Evolutionary conservation across 2,113 vertebrate genomes (phyloP).

Genomic region (Oenanthe oenanthe): DNA sequence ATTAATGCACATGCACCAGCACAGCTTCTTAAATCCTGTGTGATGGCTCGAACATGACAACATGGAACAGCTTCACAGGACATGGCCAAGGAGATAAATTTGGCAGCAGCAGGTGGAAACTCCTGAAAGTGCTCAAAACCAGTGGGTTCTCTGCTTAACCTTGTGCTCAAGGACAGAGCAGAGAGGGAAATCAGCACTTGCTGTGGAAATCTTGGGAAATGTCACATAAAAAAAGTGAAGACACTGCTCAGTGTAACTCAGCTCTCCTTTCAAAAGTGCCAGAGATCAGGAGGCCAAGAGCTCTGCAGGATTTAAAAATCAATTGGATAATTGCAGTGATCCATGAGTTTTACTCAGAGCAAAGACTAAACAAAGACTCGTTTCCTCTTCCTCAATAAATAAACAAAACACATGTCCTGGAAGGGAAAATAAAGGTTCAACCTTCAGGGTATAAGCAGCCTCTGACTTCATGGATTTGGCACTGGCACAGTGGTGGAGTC

Average conservation of each 20-base stretch:
- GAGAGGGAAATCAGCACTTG: not conserved
- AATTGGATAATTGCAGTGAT: conserved; percentile 18
- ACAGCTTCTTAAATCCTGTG: not conserved
- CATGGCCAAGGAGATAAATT: not conserved
- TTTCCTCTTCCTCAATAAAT: not conserved
- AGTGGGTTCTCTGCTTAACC: not conserved
- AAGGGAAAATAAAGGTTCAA: not conserved
- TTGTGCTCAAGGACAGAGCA: not conserved
- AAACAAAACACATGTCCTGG: not conserved
- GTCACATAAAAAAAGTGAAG: not conserved
- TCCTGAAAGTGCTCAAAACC: not conserved
- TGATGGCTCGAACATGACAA: not conserved
- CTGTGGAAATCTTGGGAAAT: not conserved
- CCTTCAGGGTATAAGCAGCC: not conserved
- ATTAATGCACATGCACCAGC: not conserved
- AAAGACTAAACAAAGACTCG: conserved; percentile 20
- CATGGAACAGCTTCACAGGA: not conserved
- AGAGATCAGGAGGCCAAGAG: not conserved
- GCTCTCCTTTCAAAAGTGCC: not conserved
- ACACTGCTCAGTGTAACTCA: not conserved
- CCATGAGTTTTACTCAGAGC: not conserved
- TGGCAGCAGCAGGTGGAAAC: conserved; percentile 14
- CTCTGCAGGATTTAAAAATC: conserved; percentile 14
- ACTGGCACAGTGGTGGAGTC: too few species aligned
- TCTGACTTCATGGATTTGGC: not conserved